Evolutionary conservation across 2,113 vertebrate species (phyloP).

Genomic region (Colius striatus): DNA sequence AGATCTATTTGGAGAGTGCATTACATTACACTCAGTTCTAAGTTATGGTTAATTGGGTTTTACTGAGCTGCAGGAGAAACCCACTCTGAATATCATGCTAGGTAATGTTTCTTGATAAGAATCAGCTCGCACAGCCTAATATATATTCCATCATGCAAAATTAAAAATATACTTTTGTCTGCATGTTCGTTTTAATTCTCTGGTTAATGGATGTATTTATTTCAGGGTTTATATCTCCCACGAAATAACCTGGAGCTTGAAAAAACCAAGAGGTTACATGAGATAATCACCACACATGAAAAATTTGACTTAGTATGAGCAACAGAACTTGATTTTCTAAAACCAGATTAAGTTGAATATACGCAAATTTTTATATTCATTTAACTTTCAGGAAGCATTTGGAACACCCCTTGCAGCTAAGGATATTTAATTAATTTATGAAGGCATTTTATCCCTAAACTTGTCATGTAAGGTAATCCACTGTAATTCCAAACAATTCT

Average conservation of each 20-base stretch:
- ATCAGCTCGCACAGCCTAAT: background rate
- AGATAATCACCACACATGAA: background rate
- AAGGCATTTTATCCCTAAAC: background rate
- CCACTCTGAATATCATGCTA: constrained; percentile 4
- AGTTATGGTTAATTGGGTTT: constrained; percentile 37
- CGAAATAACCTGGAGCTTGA: background rate
- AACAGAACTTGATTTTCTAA: background rate
- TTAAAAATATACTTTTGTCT: background rate
- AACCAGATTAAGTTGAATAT: background rate
- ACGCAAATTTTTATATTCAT: background rate
- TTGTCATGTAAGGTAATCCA: background rate
- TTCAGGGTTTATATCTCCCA: background rate
- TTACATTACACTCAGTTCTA: constrained; percentile 34
- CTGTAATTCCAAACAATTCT: background rate
- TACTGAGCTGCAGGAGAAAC: constrained; percentile 23
- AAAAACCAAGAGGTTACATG: background rate
- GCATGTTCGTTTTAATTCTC: background rate
- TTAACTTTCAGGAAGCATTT: background rate
- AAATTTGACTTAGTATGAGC: background rate
- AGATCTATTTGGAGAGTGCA: constrained; percentile 27
- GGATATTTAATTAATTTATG: background rate
- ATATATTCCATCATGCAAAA: background rate
- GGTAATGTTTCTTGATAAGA: background rate
- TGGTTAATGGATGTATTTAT: background rate
- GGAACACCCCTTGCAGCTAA: background rate